These are phyloP conservation scores for Rhamphomyia laevipes DNA, from an alignment of 2,888 invertebrate species.

Conservation along the genomic window DNA sequence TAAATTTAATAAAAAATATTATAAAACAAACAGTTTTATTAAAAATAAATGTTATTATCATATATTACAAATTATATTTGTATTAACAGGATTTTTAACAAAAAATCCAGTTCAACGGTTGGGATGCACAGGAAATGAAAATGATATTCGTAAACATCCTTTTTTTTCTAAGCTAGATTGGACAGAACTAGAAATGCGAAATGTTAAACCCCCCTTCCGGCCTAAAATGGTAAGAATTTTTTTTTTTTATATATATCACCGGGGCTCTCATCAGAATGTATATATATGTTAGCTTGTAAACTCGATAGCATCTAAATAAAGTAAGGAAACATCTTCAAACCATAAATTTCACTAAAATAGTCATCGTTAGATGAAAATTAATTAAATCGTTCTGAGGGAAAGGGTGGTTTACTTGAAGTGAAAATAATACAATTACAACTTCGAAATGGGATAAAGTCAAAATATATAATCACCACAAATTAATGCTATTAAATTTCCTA, in stretches of 20 bases:
- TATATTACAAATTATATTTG: background rate
- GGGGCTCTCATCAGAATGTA: no score
- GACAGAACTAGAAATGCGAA: conserved; percentile 81
- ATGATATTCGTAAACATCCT: conserved; percentile 77
- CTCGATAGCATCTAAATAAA: no score
- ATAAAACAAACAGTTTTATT: background rate
- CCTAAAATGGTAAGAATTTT: conserved; percentile 80
- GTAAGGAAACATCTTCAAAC: no score
- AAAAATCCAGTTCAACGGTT: conserved; percentile 89
- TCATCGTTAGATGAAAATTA: no score
- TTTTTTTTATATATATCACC: background rate
- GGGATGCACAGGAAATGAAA: conserved; percentile 63
- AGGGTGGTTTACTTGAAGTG: no score
- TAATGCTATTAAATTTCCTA: no score
- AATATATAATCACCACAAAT: no score
- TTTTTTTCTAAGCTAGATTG: conserved; percentile 96
- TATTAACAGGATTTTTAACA: conserved; percentile 74
- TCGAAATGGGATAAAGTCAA: no score
- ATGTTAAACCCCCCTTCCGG: conserved; percentile 92
- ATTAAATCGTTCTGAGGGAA: no score
- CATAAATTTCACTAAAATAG: no score
- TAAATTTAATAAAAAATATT: background rate
- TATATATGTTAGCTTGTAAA: background rate
- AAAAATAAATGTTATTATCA: background rate
- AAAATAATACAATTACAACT: no score